Conservation (phyloP, 2,888 invertebrate genomes). For the Cancer borealis region DNA sequence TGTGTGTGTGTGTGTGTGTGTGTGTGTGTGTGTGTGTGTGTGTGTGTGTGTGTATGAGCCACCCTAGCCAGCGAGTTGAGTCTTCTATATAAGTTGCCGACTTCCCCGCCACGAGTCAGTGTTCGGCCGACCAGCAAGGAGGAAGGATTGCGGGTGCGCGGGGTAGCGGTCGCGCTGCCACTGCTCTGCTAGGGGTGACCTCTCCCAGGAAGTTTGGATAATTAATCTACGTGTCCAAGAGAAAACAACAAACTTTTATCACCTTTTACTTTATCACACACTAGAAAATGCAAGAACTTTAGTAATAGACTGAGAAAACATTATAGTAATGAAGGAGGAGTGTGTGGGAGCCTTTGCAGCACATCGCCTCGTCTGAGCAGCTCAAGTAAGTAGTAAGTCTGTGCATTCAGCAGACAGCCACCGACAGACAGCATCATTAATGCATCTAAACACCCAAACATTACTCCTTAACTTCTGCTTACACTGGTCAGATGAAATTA, state of each 20-base stretch:
- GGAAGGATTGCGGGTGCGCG: conserved; percentile 13
- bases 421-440: neutral
- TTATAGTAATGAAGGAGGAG: neutral
- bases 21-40: neutral
- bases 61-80: neutral
- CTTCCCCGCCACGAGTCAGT: conserved; percentile 23
- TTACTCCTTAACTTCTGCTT: neutral
- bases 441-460: neutral
- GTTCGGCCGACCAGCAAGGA: conserved; percentile 16
- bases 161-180: conserved; percentile 31
- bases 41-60: neutral
- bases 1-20: neutral
- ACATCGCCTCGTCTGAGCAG: conserved; percentile 3
- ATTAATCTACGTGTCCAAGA: neutral
- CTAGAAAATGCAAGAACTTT: conserved; percentile 25
- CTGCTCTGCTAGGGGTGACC: conserved; percentile 24
- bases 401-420: neutral
- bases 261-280: neutral
- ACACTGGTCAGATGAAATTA: neutral
- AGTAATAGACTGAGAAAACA: neutral
- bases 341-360: neutral
- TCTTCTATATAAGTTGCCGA: conserved; percentile 33
- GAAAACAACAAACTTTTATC: neutral
- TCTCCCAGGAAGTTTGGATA: conserved; percentile 2
- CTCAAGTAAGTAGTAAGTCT: neutral